These are phyloP conservation scores for Tipula confusa DNA, from an alignment of 2,888 invertebrate genomes.

Conservation along the genomic window DNA sequence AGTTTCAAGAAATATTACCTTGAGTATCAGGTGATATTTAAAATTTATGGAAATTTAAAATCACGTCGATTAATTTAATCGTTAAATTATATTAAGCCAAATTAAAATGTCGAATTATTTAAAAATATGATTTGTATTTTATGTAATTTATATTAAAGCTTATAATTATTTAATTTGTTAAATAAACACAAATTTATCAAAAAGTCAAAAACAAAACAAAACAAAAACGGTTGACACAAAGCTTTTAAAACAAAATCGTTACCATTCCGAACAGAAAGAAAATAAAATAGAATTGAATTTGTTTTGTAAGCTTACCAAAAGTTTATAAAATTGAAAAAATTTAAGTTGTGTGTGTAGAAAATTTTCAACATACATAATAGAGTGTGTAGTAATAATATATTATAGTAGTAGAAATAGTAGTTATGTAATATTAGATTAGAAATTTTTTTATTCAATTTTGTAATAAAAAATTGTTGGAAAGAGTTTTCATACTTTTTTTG, in stretches of 20 bases:
- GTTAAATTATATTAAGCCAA: neutral
- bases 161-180: neutral
- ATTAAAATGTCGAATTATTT: neutral
- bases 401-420: neutral
- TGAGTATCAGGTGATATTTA: too few species aligned
- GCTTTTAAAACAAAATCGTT: neutral
- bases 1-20: too few species aligned
- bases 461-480: neutral
- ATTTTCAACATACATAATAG: slow-evolving; percentile 13
- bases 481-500: neutral
- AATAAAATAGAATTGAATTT: neutral
- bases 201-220: neutral
- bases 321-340: slow-evolving; percentile 8
- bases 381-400: neutral
- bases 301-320: neutral
- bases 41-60: too few species aligned
- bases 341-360: neutral
- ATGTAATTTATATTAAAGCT: neutral
- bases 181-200: neutral
- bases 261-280: neutral
- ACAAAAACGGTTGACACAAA: neutral
- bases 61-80: neutral
- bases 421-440: neutral
- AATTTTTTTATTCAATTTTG: neutral
- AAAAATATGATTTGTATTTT: neutral